Conservation (phyloP, 2,797 vertebrate genomes). For the Sebastes jordani region DNA sequence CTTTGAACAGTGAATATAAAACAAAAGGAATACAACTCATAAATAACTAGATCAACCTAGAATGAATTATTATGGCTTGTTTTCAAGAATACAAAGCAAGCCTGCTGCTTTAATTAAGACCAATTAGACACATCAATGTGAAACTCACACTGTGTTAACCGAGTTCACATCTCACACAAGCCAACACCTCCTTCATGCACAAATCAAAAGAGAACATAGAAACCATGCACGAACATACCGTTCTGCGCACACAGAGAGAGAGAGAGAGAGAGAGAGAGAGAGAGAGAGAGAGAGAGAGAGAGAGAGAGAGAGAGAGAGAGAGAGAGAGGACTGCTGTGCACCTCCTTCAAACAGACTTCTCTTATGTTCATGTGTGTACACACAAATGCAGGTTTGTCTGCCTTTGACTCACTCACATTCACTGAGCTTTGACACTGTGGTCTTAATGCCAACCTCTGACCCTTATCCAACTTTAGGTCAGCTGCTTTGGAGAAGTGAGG, state of each 20-base stretch:
- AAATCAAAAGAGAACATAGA: neutral
- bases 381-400: neutral
- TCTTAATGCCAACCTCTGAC: neutral
- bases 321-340: neutral
- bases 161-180: no score
- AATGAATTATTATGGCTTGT: neutral
- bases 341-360: slow-evolving; percentile 16
- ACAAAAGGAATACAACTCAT: no score
- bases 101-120: neutral
- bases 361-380: neutral
- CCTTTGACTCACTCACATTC: neutral
- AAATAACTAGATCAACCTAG: neutral
- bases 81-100: neutral
- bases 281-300: no score
- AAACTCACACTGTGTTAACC: neutral
- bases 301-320: no score
- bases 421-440: neutral
- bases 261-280: no score
- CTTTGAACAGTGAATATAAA: no score
- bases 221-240: slow-evolving; percentile 25
- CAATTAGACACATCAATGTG: neutral
- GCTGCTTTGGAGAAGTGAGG: neutral
- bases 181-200: neutral
- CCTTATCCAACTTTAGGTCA: neutral
- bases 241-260: no score